These are phyloP conservation scores for Danio tinwini DNA, from an alignment of 2,797 vertebrate genomes.

Conservation along the genomic window DNA sequence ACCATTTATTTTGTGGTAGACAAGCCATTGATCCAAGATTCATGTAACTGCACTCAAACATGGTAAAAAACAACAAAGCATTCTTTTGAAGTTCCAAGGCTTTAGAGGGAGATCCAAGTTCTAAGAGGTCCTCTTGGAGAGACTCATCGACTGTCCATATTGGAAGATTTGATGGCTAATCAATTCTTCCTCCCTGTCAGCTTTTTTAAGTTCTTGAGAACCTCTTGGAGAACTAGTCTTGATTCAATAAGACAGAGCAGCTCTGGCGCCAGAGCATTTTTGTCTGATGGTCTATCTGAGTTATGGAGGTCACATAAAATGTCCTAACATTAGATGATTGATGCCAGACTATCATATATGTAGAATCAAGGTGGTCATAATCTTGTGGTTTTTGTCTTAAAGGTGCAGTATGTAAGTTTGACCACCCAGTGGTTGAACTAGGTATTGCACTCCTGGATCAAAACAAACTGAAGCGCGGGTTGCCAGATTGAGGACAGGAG, in stretches of 20 bases:
- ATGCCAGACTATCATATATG: too few relatives aligned
- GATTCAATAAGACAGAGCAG: not conserved
- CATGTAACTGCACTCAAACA: constrained; percentile 75
- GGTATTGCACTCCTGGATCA: too few relatives aligned
- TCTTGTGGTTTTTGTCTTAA: too few relatives aligned
- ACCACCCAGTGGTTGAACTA: too few relatives aligned
- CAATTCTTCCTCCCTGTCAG: constrained; percentile 73
- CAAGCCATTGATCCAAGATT: constrained; percentile 71
- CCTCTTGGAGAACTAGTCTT: constrained; percentile 1
- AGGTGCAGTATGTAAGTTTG: too few relatives aligned
- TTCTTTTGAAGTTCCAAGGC: constrained; percentile 74
- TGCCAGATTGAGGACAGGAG: too few relatives aligned
- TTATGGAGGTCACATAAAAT: not conserved
- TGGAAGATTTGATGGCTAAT: constrained; percentile 81
- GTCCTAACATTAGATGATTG: not conserved
- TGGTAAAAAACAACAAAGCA: constrained; percentile 68
- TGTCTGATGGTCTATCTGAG: not conserved
- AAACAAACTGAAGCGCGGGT: too few relatives aligned
- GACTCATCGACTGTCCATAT: constrained; percentile 74
- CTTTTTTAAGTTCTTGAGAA: constrained; percentile 43
- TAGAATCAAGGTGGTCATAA: too few relatives aligned
- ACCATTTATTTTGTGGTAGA: constrained; percentile 73
- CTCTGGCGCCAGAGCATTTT: not conserved
- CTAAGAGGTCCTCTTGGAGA: constrained; percentile 73
- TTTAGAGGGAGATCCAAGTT: constrained; percentile 78